A percentile compares a stretch with the other conserved stretches of the same genome.
phyloP scores from a whole-genome alignment of 2,888 invertebrate genomes.

The Metopia argyrocephala region DNA sequence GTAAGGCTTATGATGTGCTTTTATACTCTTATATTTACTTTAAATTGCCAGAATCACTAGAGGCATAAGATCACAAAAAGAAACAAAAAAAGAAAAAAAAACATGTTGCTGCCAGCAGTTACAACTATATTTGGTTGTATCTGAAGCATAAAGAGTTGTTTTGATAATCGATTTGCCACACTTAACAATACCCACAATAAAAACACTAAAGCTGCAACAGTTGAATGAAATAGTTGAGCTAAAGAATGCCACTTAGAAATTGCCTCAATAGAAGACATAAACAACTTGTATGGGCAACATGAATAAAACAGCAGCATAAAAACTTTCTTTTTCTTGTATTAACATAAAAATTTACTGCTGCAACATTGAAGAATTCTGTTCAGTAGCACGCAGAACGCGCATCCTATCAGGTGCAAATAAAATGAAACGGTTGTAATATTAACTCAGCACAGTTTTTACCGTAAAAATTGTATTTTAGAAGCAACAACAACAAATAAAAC shows the following conservation, averaged over 20 bases:
- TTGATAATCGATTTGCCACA: constrained; percentile 12
- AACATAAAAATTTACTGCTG: constrained; percentile 33
- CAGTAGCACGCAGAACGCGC: constrained; percentile 53
- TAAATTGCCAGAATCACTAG: neutral
- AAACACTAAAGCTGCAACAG: neutral
- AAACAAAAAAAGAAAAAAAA: constrained; percentile 46
- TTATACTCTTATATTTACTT: constrained; percentile 6
- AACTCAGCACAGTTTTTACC: too few relatives aligned
- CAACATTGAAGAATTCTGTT: constrained; percentile 20
- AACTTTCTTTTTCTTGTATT: constrained; percentile 47
- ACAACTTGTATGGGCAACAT: neutral
- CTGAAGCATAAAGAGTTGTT: constrained; percentile 1
- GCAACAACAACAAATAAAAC: neutral
- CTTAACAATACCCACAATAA: constrained; percentile 3
- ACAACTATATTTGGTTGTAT: constrained; percentile 39
- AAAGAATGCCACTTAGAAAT: constrained; percentile 22
- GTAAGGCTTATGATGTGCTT: too few relatives aligned
- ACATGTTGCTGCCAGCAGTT: too few relatives aligned
- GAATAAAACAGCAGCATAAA: neutral
- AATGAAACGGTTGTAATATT: constrained; percentile 40
- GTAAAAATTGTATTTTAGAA: too few relatives aligned
- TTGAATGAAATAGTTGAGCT: constrained; percentile 12
- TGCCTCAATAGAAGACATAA: neutral
- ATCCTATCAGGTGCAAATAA: constrained; percentile 36
- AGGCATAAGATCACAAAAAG: constrained; percentile 40